Evolutionary conservation across 1,140 invertebrate species (phyloP).

Genomic region (Homalodisca vitripennis): DNA sequence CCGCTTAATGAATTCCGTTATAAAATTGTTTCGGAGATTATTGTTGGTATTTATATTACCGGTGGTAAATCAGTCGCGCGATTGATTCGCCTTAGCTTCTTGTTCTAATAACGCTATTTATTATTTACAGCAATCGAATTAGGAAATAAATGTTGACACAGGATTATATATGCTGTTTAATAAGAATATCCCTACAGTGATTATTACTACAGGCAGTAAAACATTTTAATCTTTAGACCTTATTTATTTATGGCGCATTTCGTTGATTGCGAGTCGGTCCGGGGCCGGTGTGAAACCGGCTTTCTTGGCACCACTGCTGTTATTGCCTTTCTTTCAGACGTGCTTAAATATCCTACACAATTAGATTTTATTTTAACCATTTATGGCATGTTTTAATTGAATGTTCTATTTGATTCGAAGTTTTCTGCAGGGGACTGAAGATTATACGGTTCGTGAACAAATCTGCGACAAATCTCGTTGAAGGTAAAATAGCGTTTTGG

Average conservation of each 20-base stretch:
- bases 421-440: too few relatives aligned
- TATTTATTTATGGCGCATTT: constrained; percentile 7
- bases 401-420: too few relatives aligned
- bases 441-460: too few relatives aligned
- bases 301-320: too few relatives aligned
- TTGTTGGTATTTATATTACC: constrained; percentile 7
- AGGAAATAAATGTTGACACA: constrained; percentile 12
- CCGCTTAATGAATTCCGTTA: neutral
- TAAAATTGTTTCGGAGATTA: constrained; percentile 9
- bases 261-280: too few relatives aligned
- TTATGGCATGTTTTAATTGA: too few relatives aligned
- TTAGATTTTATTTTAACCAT: too few relatives aligned
- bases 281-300: too few relatives aligned
- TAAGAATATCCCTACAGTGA: neutral
- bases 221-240: neutral
- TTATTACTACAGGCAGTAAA: constrained; percentile 13
- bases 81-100: neutral
- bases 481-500: neutral
- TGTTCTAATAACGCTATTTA: constrained; percentile 11
- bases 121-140: constrained; percentile 7
- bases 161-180: neutral
- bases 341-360: too few relatives aligned
- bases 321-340: too few relatives aligned
- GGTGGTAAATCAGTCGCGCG: neutral
- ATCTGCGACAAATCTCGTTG: too few relatives aligned